Conservation (phyloP, 1,140 invertebrate species). For the Lordiphosa collinella region DNA sequence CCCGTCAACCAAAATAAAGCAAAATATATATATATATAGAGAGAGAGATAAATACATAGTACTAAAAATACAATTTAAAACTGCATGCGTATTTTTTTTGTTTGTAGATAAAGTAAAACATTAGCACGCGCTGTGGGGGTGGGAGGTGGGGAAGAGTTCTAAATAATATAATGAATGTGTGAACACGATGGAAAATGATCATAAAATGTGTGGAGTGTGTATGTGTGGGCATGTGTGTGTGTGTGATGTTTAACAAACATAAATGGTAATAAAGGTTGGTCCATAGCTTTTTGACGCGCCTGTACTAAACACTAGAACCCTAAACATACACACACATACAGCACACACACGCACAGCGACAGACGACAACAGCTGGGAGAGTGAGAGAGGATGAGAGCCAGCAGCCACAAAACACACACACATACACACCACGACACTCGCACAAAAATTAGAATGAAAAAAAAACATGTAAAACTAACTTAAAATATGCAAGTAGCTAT, state of each 20-base stretch:
- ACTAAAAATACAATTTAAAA: constrained; percentile 70
- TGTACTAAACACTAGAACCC: constrained; percentile 41
- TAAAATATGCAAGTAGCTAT: constrained; percentile 31
- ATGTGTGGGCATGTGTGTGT: constrained; percentile 5
- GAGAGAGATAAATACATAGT: constrained; percentile 48
- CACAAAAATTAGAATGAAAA: constrained; percentile 17
- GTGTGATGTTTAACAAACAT: constrained; percentile 11
- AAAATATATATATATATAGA: constrained; percentile 60
- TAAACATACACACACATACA: constrained; percentile 28
- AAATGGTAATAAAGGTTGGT: constrained; percentile 32
- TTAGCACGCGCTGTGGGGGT: constrained; percentile 56
- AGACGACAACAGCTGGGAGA: constrained; percentile 30
- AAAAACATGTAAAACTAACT: constrained; percentile 60
- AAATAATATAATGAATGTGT: constrained; percentile 31
- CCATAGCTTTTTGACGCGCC: constrained; percentile 26
- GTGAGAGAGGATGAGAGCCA: constrained; percentile 16
- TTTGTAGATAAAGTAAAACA: constrained; percentile 48
- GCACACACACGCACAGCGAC: constrained; percentile 14
- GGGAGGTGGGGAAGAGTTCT: constrained; percentile 36
- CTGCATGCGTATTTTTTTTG: constrained; percentile 75
- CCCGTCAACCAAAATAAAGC: constrained; percentile 79
- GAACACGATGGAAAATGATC: constrained; percentile 18
- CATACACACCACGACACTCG: constrained; percentile 17
- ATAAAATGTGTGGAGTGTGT: constrained; percentile 19
- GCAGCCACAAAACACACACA: constrained; percentile 22